These are phyloP conservation scores for Tetragnatha montana DNA, from an alignment of 2,888 invertebrate species.

Conservation along the genomic window DNA sequence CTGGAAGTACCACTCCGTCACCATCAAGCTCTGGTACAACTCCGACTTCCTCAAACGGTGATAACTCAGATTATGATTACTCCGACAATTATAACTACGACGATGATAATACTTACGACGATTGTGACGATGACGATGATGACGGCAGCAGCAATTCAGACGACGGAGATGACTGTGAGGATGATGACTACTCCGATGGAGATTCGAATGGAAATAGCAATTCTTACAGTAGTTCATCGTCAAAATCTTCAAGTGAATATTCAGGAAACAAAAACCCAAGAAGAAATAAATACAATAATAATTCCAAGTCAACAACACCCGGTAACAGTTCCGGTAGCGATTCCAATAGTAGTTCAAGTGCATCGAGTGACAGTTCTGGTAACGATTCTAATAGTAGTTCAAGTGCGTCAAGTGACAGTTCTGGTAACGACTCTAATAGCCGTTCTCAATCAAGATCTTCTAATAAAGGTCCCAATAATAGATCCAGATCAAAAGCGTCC, in stretches of 20 bases:
- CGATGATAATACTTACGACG: background rate
- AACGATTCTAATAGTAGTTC: background rate
- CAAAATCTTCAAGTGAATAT: no score
- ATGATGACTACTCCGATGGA: background rate
- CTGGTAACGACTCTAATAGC: background rate
- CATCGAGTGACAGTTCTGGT: no score
- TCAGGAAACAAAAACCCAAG: no score
- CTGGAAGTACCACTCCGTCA: background rate
- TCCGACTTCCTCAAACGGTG: no score
- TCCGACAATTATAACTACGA: background rate
- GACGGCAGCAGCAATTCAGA: background rate
- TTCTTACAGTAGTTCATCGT: background rate
- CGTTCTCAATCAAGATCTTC: background rate
- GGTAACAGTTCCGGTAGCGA: no score
- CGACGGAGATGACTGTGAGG: background rate
- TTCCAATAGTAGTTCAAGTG: no score
- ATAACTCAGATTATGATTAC: background rate
- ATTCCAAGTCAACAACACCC: no score
- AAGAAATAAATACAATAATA: no score
- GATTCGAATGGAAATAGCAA: background rate
- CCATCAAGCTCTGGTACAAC: background rate
- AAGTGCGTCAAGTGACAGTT: background rate
- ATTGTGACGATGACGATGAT: slow-evolving; percentile 22
- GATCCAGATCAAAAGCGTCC: background rate
- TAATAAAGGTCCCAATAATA: no score